Evolutionary conservation across 2,888 invertebrate genomes (phyloP), one percentile per base, ranked within the genome.

Genomic region (Hetaerina titia): DNA sequence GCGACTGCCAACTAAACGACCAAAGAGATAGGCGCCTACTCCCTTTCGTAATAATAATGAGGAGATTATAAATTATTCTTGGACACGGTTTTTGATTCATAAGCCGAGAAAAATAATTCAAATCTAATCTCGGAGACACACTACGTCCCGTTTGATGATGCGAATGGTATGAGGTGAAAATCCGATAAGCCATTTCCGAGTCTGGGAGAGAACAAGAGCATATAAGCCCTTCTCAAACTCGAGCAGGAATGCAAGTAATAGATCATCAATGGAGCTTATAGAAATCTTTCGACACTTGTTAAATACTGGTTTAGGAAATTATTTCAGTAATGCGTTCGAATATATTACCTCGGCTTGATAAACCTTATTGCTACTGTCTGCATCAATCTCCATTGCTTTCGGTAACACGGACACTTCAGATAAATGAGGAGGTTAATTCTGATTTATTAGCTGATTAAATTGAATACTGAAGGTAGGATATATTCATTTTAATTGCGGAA

Each of bases 401-500:
- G 11, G 31, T 22, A 7, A 81, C 81, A 81, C 31, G 25, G 25
- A 2, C 31, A n/a, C 31, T 11, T 81, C 25, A 13, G n/a, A 81
- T 31, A 31, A n/a, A 81, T 31, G 81, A 31, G 81, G 81, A 81
- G 45, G 45, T 45, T 31, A 81, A 13, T 11, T 81, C 9, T 81
- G 81, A 81, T 81, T 81, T 81, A 81, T 31, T 31, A 81, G 31
- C 25, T 81, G 31, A 81, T 81, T 81, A 31, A 81, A 81, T 25
- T 31, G 31, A 31, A 81, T 31, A 81, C 25, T 4, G 13, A 13
- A 81, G 25, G 81, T 11, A 31, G 31, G 81, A 31, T 22, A n/a
- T 81, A 31, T 81, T 81, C 11, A 81, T 81, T 81, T 81, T 31
- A 31, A 81, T 69, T 81, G 31, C 81, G 81, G 81, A 81, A 81